Conservation (phyloP, 1,140 invertebrate species). For the Rhagoletis zephyria region DNA sequence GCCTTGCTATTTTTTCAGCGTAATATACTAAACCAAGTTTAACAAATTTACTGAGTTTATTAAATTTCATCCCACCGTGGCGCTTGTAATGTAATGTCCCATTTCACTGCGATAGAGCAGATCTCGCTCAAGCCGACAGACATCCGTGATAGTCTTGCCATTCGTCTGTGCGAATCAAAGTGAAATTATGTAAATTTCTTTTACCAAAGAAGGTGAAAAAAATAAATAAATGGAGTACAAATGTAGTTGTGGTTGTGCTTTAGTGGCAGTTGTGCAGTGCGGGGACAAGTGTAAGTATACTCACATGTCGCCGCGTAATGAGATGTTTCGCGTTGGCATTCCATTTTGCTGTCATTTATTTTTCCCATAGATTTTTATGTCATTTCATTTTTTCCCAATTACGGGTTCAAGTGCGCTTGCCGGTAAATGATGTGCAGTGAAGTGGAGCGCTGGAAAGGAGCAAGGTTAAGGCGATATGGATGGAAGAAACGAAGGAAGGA, state of each 20-base stretch:
- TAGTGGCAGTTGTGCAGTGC: neutral
- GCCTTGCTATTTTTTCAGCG: too few species aligned
- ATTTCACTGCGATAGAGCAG: neutral
- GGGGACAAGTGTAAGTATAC: neutral
- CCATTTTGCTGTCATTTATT: neutral
- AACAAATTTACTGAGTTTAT: too few species aligned
- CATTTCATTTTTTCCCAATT: conserved; percentile 50
- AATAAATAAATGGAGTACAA: neutral
- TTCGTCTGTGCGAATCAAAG: conserved; percentile 50
- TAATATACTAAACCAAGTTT: too few species aligned
- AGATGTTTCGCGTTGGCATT: conserved; percentile 43
- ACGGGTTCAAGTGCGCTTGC: conserved; percentile 42
- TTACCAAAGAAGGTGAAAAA: neutral
- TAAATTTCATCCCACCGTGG: neutral
- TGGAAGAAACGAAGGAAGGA: neutral
- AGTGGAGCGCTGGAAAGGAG: conserved; percentile 5
- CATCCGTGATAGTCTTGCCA: conserved; percentile 34
- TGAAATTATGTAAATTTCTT: conserved; percentile 47
- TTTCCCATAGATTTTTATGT: conserved; percentile 43
- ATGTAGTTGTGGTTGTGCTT: neutral
- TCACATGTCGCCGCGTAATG: conserved; percentile 43
- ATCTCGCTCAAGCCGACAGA: conserved; percentile 19
- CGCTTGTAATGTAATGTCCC: neutral
- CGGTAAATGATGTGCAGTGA: conserved; percentile 50
- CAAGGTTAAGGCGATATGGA: conserved; percentile 17